Conservation (phyloP, 2,113 vertebrate species). For the Pterocles gutturalis region DNA sequence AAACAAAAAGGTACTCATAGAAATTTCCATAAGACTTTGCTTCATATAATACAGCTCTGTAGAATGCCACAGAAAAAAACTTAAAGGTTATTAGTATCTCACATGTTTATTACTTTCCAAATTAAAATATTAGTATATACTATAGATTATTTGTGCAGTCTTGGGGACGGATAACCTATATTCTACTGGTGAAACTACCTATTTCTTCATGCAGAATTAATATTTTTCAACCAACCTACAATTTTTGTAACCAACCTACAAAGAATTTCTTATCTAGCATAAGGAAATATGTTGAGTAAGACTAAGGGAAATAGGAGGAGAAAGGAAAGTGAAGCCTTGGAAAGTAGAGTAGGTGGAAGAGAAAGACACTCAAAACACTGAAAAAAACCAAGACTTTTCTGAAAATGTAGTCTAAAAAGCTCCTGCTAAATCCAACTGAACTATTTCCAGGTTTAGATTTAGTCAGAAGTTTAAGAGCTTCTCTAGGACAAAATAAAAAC, state of each 20-base stretch:
- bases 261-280: neutral
- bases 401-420: neutral
- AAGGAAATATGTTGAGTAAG: neutral
- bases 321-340: neutral
- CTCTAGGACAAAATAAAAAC: neutral
- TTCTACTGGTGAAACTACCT: neutral
- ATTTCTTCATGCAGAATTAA: neutral
- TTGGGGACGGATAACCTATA: neutral
- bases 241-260: neutral
- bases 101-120: neutral
- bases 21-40: accelerated
- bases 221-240: neutral
- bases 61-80: neutral
- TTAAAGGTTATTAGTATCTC: neutral
- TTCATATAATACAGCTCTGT: neutral
- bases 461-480: neutral
- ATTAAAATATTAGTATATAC: neutral
- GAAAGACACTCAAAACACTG: neutral
- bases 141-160: neutral
- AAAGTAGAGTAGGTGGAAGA: neutral
- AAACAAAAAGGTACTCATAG: neutral
- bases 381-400: neutral
- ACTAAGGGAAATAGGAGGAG: neutral
- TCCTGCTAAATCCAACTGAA: neutral
- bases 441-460: neutral